These are phyloP conservation scores for Drosophila rufa DNA, from an alignment of 1,140 invertebrate genomes.

Conservation along the genomic window DNA sequence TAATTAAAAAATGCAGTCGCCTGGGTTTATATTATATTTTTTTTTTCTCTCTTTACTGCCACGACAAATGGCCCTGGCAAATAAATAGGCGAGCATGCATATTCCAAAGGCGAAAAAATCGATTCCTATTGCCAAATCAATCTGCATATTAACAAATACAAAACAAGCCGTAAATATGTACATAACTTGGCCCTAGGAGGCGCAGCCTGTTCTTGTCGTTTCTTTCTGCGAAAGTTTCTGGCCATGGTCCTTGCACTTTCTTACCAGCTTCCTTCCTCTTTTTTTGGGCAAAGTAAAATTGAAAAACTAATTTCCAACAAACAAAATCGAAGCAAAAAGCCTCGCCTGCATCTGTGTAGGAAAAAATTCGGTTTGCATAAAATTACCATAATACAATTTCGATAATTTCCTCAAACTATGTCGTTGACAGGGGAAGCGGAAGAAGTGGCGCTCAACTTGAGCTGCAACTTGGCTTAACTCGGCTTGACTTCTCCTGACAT, in stretches of 20 bases:
- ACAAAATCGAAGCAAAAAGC: conserved; percentile 62
- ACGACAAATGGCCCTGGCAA: conserved; percentile 4
- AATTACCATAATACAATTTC: conserved; percentile 79
- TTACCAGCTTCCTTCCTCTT: conserved; percentile 1
- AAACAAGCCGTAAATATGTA: conserved; percentile 57
- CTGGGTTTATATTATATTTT: conserved; percentile 19
- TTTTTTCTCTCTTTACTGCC: neutral
- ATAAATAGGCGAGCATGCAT: conserved; percentile 24
- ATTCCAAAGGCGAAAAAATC: conserved; percentile 27
- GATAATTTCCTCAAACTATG: conserved; percentile 66
- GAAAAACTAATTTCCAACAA: conserved; percentile 74
- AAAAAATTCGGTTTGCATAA: conserved; percentile 66
- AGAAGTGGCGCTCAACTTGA: conserved; percentile 18
- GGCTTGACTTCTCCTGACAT: conserved; percentile 41
- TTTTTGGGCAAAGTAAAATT: conserved; percentile 47
- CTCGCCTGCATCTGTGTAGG: conserved; percentile 40
- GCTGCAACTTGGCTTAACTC: conserved; percentile 46
- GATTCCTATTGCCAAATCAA: conserved; percentile 62
- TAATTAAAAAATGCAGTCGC: conserved; percentile 67
- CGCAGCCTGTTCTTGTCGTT: conserved; percentile 42
- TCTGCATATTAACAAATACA: conserved; percentile 68
- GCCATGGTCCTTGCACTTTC: conserved; percentile 40
- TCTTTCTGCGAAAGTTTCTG: conserved; percentile 46
- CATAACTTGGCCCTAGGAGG: conserved; percentile 53
- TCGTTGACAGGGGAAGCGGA: conserved; percentile 20